phyloP scores from a whole-genome alignment of 1,140 invertebrate genomes.

The Drosophila cardini region DNA sequence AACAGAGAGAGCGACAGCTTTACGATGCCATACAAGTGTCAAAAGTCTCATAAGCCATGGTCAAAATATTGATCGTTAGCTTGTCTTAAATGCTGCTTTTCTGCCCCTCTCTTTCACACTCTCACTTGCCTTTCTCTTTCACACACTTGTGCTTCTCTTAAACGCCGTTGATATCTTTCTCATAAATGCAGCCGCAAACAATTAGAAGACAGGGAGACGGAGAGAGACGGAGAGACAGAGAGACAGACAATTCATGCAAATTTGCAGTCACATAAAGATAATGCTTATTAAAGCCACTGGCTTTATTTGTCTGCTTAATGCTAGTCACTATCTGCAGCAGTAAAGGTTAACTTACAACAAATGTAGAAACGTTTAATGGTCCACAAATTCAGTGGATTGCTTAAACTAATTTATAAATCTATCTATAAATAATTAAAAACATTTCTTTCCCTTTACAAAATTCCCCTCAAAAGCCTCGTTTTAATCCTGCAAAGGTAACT shows the following conservation, averaged over 20 bases:
- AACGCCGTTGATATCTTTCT: background rate
- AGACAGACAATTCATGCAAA: background rate
- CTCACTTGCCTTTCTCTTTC: background rate
- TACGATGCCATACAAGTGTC: slow-evolving; percentile 50
- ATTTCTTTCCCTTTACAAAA: too few species aligned
- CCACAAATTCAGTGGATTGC: background rate
- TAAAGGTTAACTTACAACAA: background rate
- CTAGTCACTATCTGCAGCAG: background rate
- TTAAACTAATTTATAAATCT: too few species aligned
- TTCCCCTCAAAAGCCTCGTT: too few species aligned
- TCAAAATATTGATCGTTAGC: slow-evolving; percentile 43
- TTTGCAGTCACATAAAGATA: slow-evolving; percentile 12
- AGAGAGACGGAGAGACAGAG: too few species aligned
- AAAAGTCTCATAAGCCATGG: slow-evolving; percentile 55
- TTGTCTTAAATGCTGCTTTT: background rate
- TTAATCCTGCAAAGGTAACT: too few species aligned
- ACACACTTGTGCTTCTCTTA: too few species aligned
- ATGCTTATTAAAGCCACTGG: background rate
- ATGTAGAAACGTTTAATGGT: background rate
- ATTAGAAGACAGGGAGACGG: background rate
- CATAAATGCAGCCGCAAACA: slow-evolving; percentile 5
- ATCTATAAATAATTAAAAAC: too few species aligned
- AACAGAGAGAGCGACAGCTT: slow-evolving; percentile 12
- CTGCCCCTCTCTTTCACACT: background rate
- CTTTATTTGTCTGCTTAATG: background rate